These are phyloP conservation scores for Hafferia zeledoni DNA, from an alignment of 2,797 vertebrate species.

Conservation along the genomic window DNA sequence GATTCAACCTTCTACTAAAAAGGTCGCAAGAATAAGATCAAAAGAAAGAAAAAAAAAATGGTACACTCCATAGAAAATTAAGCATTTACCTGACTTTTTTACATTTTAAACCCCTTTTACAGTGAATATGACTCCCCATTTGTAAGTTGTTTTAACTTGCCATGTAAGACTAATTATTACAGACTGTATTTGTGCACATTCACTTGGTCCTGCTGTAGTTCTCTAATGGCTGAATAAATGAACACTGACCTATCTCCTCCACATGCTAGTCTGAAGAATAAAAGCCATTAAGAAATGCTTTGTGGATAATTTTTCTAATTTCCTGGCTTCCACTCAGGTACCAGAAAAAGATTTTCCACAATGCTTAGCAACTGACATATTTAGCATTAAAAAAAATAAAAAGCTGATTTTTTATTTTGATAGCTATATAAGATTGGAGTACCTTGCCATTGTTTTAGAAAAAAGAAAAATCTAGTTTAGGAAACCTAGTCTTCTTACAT, in stretches of 20 bases:
- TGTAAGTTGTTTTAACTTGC: not conserved
- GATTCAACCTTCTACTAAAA: not conserved
- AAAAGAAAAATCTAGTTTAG: not conserved
- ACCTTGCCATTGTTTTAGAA: not conserved
- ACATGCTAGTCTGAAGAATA: not conserved
- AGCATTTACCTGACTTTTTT: not conserved
- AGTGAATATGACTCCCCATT: not conserved
- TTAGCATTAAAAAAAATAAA: not conserved
- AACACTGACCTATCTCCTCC: not conserved
- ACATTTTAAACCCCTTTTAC: not conserved
- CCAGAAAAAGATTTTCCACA: not conserved
- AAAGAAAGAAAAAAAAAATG: not conserved
- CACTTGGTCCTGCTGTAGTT: not conserved
- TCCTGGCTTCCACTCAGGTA: not conserved
- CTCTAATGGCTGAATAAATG: not conserved
- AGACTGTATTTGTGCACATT: not conserved
- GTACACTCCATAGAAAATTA: not conserved
- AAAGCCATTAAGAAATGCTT: not conserved
- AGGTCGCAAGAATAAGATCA: not conserved
- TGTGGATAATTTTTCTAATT: not conserved
- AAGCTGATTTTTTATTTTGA: not conserved
- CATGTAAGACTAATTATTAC: not conserved
- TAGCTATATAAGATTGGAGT: not conserved
- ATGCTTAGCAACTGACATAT: not conserved
- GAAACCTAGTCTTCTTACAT: not conserved